Conservation (phyloP, 2,113 vertebrate species). For the Urocolius indicus region DNA sequence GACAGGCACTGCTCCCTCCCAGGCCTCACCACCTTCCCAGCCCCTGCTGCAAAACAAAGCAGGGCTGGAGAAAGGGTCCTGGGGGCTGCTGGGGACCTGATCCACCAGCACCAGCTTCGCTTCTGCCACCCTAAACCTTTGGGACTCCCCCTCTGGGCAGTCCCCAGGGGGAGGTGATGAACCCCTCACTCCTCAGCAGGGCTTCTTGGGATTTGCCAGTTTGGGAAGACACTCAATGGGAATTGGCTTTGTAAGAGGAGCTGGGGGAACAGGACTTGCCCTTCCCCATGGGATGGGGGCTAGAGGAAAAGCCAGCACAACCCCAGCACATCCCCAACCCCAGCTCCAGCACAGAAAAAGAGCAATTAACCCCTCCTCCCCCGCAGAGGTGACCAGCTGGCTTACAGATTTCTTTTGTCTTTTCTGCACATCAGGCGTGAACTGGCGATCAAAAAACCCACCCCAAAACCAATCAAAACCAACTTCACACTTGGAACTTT, state of each 20-base stretch:
- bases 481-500: slow-evolving; percentile 8
- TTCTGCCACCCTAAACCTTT: background rate
- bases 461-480: background rate
- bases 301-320: background rate
- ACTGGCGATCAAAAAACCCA: background rate
- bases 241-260: background rate
- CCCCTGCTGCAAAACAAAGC: accelerated
- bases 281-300: background rate
- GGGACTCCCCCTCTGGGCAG: background rate
- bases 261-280: background rate
- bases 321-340: background rate
- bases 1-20: accelerated
- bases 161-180: background rate
- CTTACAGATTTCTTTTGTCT: slow-evolving; percentile 10
- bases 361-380: background rate
- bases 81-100: accelerated
- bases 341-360: slow-evolving; percentile 14
- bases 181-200: accelerated
- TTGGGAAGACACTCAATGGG: background rate
- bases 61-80: no score
- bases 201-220: background rate
- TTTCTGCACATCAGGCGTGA: slow-evolving; percentile 49
- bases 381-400: background rate
- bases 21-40: background rate
- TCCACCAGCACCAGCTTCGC: background rate